Base-by-base conservation (phyloP, 2,113 vertebrate genomes). In the Oenanthe melanoleuca region DNA sequence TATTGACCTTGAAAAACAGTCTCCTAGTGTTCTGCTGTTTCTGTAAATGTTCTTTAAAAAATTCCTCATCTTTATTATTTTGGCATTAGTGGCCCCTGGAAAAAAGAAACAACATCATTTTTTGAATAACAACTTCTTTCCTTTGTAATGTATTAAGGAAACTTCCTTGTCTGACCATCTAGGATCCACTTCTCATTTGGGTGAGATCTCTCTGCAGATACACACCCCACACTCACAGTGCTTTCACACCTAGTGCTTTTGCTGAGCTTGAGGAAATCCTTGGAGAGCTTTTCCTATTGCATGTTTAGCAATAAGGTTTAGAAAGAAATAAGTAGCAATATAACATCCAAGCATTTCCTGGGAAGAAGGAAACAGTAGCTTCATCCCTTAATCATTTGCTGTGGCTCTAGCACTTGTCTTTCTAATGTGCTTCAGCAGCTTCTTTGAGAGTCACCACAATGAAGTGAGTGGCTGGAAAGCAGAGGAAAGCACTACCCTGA, bases 141-240 rank as follows among this genome's bases (percentile, higher is more conserved):
- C 6, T 84, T 60, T 57, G 22, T 40, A 57, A 25, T 11, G 2
- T 80, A 19, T 73, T 59, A 33, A n/a, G 33, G 23, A 38, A 44
- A 16, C 19, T 52, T 72, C 9, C 9, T 37, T 57, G 33, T 80
- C 26, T 14, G 5, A 5, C 77, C 23, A 24, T 65, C 9, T 44
- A 57, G 44, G 22, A 65, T 34, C 11, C 14, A 10, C 5, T 31
- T 20, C 26, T 7, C 19, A 38, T 28, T 11, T 38, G 44, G 31
- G 37, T 0, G 0, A 45, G 10, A 44, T 73, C 23, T 38, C 37
- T 59, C 52, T 28, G 6, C 25, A 72, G 14, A 8, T 42, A 6
- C 17, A 28, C 18, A 31, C 5, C 9, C 22, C 31, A 22, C 50
- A 20, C 26, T 52, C 33, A 11, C 33, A 9, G 12, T 56, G 40